Evolutionary conservation across 2,797 vertebrate species (phyloP), one percentile per base, ranked within the genome.

Genomic region (Apodemus agrarius): DNA sequence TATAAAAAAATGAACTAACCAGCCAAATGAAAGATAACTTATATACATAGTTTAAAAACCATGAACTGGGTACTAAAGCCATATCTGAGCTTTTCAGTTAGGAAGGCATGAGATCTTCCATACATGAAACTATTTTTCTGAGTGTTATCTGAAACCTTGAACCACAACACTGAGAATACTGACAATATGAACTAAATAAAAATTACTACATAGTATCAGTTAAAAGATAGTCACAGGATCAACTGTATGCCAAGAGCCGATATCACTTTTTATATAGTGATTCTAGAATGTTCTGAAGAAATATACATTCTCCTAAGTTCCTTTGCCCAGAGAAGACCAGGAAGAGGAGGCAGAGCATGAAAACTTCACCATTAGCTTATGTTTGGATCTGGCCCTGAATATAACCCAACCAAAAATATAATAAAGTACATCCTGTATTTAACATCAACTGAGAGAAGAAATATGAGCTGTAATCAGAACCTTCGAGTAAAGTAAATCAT

Each of bases 21-120:
- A 88, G 19, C 5, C 61, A n/a, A n/a, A 46, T 59, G 49, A 94
- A 43, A 14, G 14, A 34, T 40, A 91, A 83, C 16, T 75, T 29
- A 80, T 7, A 81, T 0, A 59, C 5, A 80, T 4, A 37, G 11
- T 83, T 1, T 82, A 46, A 72, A 88, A 93, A 57, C 72, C 91
- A 79, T 24, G n/a, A 83, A 89, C 49, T 14, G n/a, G 43, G 19
- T 17, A 90, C 37, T 93, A 76, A 59, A 89, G 65, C 63, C 74
- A 43, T 14, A 84, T 65, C 17, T 87, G 61, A 79, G 87, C 93
- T 69, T 67, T 49, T 67, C 49, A 65, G 80, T 63, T 91, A 92
- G 63, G 19, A 95, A 79, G 82, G 76, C 76, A 90, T 22, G 31
- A 95, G 29, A 88, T 72, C 14, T 79, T 94, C 95, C 74, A 63